Base-by-base conservation (phyloP, 2,888 invertebrate genomes). In the Thalpophila matura region DNA sequence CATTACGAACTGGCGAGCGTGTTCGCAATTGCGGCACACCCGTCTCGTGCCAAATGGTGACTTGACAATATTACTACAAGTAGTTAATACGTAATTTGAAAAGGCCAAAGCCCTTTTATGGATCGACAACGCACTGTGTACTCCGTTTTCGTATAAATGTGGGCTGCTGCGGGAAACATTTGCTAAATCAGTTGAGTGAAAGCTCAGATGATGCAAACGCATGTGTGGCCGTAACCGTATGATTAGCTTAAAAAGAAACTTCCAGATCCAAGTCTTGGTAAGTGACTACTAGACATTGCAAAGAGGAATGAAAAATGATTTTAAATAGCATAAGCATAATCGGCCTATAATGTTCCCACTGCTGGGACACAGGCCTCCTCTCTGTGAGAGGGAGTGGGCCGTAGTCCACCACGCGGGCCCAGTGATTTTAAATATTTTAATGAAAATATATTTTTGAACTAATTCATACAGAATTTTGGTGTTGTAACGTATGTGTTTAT, bases 1-100 rank as follows among this genome's bases (percentile, higher is more conserved):
- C 89, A 91, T 91, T 92, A 90, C 88, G 84, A 86, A 81, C 85
- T 63, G 63, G 74, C 78, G 82, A 86, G 85, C 84, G 84, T 85
- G 88, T 86, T 85, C 75, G 83, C 85, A 86, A 86, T 88, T 86
- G 85, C 86, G 83, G 86, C 87, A 87, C 85, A 84, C 87, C 83
- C 74, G 81, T 70, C 79, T 79, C 67, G 78, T 80, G 81, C 83
- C 82, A 86, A 86, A 85, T 82, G 79, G 83, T 84, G 79, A 83
- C 84, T 86, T 84, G 83, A 84, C 85, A 86, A 84, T 84, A 82
- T 85, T 86, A 79, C 77, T 76, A 76, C 59, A 70, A 79, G 77
- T 71, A 74, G 65, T 81, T 81, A 54, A 78, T 79, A 77, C 69
- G 74, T 81, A 74, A 77, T 80, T 79, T 68, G 67, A 71, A 62